phyloP scores from a whole-genome alignment of 2,888 invertebrate genomes.

The Tipula confusa region DNA sequence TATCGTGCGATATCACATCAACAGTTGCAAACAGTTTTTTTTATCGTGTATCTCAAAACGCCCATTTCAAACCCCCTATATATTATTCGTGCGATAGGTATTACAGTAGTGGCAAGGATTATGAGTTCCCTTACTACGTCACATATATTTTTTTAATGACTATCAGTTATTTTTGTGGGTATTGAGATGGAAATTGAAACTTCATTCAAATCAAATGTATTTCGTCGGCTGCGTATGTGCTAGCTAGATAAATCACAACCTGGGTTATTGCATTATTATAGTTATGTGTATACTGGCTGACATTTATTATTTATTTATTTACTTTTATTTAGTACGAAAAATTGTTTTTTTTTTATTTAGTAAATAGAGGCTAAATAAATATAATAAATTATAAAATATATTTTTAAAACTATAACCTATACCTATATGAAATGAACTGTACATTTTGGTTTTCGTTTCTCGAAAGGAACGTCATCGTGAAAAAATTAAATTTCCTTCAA shows the following conservation, averaged over 20 bases:
- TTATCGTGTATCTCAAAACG: background rate
- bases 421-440: background rate
- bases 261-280: background rate
- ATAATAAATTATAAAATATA: background rate
- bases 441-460: too few species aligned
- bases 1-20: background rate
- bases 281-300: background rate
- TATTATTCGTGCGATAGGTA: too few species aligned
- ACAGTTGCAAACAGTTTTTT: background rate
- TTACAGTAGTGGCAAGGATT: background rate
- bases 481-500: too few species aligned
- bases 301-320: slow-evolving; percentile 3
- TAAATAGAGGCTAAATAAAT: background rate
- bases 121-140: background rate
- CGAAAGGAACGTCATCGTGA: background rate
- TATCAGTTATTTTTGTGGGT: background rate
- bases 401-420: background rate
- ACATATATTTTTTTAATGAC: background rate
- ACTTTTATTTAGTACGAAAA: background rate
- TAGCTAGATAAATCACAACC: background rate
- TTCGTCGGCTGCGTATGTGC: background rate
- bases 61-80: slow-evolving; percentile 15
- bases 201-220: background rate
- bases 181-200: background rate
- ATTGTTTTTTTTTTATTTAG: background rate